A percentile compares a stretch with the other conserved stretches of the same genome.
Evolutionary conservation across 2,888 invertebrate species (phyloP).

Genomic region (Perithous albicinctus): DNA sequence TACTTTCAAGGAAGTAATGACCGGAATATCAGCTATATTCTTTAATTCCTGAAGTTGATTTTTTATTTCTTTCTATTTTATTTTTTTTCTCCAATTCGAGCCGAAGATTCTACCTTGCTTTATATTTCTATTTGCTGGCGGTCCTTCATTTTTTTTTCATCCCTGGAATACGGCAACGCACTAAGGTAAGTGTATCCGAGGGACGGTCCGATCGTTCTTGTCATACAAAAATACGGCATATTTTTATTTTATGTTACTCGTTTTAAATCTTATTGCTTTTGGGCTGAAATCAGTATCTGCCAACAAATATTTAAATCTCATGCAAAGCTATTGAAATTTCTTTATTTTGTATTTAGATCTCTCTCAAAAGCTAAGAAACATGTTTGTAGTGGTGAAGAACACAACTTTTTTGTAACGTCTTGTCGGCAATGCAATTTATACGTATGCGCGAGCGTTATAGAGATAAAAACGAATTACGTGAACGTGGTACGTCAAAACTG

Average conservation of each 20-base stretch:
- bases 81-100: not conserved
- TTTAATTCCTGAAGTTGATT: constrained; percentile 34
- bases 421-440: too few species aligned
- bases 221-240: too few species aligned
- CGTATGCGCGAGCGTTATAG: too few species aligned
- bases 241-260: not conserved
- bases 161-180: not conserved
- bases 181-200: not conserved
- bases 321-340: too few species aligned
- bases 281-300: too few species aligned
- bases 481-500: too few species aligned
- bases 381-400: too few species aligned
- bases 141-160: not conserved
- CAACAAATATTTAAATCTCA: too few species aligned
- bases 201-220: not conserved
- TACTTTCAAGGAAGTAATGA: not conserved
- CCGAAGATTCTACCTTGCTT: not conserved
- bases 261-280: not conserved
- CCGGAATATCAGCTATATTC: not conserved
- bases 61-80: not conserved
- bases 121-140: not conserved
- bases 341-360: too few species aligned
- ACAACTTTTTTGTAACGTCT: too few species aligned
- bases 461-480: too few species aligned
- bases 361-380: too few species aligned